Percentiles rank a stretch among this genome's conserved stretches.
phyloP scores from a whole-genome alignment of 2,797 vertebrate species.

The Miichthys miiuy region DNA sequence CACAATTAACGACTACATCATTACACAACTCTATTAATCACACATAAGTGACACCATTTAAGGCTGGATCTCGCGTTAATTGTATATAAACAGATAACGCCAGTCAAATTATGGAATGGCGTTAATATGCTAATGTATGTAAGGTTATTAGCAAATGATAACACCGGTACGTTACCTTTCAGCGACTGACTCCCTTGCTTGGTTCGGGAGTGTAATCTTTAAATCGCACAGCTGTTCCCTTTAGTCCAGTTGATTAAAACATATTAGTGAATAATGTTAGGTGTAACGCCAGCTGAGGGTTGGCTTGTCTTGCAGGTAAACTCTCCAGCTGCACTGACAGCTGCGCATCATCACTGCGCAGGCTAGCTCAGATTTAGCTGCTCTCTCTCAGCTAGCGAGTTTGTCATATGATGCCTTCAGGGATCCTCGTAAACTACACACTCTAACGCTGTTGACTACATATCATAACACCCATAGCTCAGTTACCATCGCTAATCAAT shows the following conservation, averaged over 20 bases:
- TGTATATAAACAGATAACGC: too few species aligned
- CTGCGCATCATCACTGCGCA: conserved; percentile 32
- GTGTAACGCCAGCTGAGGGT: not conserved
- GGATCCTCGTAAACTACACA: not conserved
- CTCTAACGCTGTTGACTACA: rapidly evolving
- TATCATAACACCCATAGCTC: not conserved
- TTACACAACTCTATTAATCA: not conserved
- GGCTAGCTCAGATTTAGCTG: conserved; percentile 20
- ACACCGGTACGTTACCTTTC: conserved; percentile 55
- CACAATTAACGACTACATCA: not conserved
- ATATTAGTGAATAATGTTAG: not conserved
- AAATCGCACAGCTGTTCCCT: not conserved
- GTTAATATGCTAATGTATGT: conserved; percentile 14
- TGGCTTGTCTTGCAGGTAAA: conserved; percentile 18
- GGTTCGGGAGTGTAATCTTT: not conserved
- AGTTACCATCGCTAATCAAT: not conserved
- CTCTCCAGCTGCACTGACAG: not conserved
- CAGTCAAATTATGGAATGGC: not conserved
- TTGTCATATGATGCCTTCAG: conserved; percentile 51
- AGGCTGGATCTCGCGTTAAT: not conserved
- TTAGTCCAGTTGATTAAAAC: conserved; percentile 26
- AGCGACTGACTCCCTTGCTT: conserved; percentile 8
- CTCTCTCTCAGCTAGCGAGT: conserved; percentile 7
- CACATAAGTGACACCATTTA: not conserved
- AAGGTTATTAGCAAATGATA: conserved; percentile 1